Base-by-base conservation (phyloP, 2,113 vertebrate genomes). In the Psilopsiagon aurifrons region DNA sequence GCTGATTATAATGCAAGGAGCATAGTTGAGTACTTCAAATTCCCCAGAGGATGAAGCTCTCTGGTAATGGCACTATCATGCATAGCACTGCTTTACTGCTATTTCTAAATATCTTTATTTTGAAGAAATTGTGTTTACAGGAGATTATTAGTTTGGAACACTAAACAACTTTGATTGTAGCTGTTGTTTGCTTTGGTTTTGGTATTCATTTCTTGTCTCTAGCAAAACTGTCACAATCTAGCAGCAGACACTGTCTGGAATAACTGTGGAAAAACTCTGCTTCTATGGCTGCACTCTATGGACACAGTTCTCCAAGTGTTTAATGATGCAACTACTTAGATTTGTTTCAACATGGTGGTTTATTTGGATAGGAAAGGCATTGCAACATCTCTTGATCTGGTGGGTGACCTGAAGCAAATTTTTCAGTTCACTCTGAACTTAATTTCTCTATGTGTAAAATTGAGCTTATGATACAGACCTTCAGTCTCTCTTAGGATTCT, bases 31-130 rank as follows among this genome's bases (percentile, higher is more conserved):
- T 84, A 46, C 77, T 97, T 95, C 52, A 79, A 91, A 88, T 82
- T 86, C 59, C 64, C 35, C 46, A 64, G 71, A 71, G 75, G 37
- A 85, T 94, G 76, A 75, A 77, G 43, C 57, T 85, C 76, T 86
- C 84, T 90, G 54, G 54, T 95, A 70, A 82, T 91, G 82, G 68
- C 3, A 3, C 35, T 84, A 77, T 80, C 83, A 60, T 41, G 37
- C 70, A 85, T 82, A 83, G 63, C 62, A 35, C 57, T 95, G 59
- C 59, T 89, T 59, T 35, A 37, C 19, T 92, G 49, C 69, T 96
- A 37, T 95, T 97, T 96, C 92, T 76, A 94, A 97, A 81, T 33
- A 68, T 75, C 84, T 96, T 92, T 79, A 82, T 92, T 86, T 75
- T 86, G 78, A 96, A 94, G 59, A 33, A 91, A 93, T 59, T 80